Evolutionary conservation across 2,113 vertebrate genomes (phyloP).

Genomic region (Brachyistius frenatus): DNA sequence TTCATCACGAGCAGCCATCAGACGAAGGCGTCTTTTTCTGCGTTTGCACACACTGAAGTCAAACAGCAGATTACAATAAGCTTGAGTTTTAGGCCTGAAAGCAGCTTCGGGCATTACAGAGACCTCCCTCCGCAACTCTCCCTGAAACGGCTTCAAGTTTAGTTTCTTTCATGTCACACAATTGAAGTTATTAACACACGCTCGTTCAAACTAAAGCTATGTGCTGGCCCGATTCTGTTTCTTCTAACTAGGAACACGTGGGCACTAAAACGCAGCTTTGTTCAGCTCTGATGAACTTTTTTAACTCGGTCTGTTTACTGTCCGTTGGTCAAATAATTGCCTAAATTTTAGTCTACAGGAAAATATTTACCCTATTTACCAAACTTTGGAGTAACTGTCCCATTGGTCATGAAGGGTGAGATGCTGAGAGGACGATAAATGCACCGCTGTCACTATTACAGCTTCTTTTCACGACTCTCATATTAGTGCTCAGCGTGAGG

Average conservation of each 20-base stretch:
- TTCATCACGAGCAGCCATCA: constrained; percentile 9
- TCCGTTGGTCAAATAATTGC: too few relatives aligned
- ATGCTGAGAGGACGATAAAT: too few relatives aligned
- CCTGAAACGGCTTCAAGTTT: constrained; percentile 33
- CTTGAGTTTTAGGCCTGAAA: constrained; percentile 6
- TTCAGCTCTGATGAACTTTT: constrained; percentile 19
- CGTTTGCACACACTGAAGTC: not conserved
- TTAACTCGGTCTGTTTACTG: not conserved
- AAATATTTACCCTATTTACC: too few relatives aligned
- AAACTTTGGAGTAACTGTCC: too few relatives aligned
- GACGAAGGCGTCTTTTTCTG: constrained; percentile 1
- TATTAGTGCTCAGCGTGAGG: too few relatives aligned
- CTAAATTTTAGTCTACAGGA: too few relatives aligned
- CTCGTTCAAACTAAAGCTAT: not conserved
- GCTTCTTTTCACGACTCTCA: too few relatives aligned
- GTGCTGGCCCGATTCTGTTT: not conserved
- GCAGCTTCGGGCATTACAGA: not conserved
- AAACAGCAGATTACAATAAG: constrained; percentile 3
- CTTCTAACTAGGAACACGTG: not conserved
- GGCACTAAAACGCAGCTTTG: not conserved
- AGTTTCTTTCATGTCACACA: constrained; percentile 47
- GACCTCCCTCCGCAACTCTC: constrained; percentile 22
- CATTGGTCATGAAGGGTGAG: too few relatives aligned
- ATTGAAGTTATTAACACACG: constrained; percentile 24
- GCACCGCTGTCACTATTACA: too few relatives aligned